phyloP scores from a whole-genome alignment of 2,113 vertebrate species.

The Noctilio leporinus region DNA sequence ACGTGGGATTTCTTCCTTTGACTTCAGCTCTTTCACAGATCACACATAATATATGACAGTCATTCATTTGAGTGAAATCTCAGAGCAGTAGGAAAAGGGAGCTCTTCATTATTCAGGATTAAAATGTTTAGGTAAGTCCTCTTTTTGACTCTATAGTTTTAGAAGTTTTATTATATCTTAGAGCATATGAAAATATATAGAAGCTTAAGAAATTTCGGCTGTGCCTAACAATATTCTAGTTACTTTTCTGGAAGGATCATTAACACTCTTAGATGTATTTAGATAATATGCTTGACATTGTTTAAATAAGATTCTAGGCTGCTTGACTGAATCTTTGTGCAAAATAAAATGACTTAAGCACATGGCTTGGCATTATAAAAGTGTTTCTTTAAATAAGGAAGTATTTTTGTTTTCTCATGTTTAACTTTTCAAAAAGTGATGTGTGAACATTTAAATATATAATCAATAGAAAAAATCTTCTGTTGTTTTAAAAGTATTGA shows the following conservation, averaged over 20 bases:
- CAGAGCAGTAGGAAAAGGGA: slow-evolving; percentile 29
- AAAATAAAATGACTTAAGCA: neutral
- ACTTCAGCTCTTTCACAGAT: slow-evolving; percentile 4
- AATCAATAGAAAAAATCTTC: neutral
- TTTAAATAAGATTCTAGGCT: neutral
- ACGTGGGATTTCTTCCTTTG: slow-evolving; percentile 63
- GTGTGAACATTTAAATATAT: neutral
- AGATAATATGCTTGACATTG: neutral
- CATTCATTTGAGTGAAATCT: slow-evolving; percentile 40
- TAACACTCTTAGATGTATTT: neutral
- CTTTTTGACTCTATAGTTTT: neutral
- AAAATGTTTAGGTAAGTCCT: slow-evolving; percentile 69
- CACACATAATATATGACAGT: neutral
- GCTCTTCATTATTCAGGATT: neutral
- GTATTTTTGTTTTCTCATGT: neutral
- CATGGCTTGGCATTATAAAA: neutral
- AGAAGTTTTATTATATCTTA: neutral
- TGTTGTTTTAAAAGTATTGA: slow-evolving; percentile 1
- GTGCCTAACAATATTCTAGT: neutral
- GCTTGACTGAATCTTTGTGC: neutral
- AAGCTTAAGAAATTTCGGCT: neutral
- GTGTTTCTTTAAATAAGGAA: slow-evolving; percentile 30
- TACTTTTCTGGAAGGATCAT: neutral
- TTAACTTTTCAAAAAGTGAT: neutral
- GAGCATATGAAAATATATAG: neutral